These are phyloP conservation scores for Camelus dromedarius DNA, from an alignment of 2,113 vertebrate genomes.

Conservation along the genomic window DNA sequence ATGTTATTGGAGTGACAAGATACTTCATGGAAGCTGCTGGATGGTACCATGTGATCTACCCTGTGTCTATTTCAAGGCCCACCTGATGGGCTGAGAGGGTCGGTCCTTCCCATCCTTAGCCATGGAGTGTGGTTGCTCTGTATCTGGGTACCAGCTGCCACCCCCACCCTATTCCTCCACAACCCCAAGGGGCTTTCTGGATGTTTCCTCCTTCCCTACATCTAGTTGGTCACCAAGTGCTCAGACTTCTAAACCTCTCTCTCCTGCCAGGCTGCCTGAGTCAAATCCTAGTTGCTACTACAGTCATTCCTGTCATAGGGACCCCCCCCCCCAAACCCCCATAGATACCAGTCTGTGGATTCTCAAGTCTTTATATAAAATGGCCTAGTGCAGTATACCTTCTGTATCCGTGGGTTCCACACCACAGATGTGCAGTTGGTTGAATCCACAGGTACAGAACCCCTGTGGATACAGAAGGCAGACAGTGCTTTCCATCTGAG, in stretches of 20 bases:
- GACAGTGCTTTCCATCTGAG: background rate
- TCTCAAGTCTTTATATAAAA: background rate
- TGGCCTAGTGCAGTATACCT: background rate
- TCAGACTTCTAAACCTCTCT: background rate
- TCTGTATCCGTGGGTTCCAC: background rate
- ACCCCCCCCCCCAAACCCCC: background rate
- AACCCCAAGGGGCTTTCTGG: background rate
- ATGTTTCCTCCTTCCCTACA: background rate
- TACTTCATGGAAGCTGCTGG: conserved; percentile 82
- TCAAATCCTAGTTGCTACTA: background rate
- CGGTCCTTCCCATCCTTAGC: accelerated
- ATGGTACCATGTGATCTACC: accelerated
- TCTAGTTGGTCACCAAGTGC: background rate
- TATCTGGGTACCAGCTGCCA: background rate
- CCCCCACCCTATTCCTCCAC: background rate
- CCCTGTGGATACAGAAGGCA: background rate
- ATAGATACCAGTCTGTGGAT: background rate
- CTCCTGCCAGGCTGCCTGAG: background rate
- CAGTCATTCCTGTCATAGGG: background rate
- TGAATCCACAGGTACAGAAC: background rate
- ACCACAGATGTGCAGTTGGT: background rate
- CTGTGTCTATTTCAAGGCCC: background rate
- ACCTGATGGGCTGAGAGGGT: background rate
- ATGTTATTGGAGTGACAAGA: conserved; percentile 82
- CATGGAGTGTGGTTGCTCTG: background rate